Percentiles rank a stretch among this genome's conserved stretches.
Conservation (phyloP, 2,113 vertebrate species). For the Phaethornis superciliosus region DNA sequence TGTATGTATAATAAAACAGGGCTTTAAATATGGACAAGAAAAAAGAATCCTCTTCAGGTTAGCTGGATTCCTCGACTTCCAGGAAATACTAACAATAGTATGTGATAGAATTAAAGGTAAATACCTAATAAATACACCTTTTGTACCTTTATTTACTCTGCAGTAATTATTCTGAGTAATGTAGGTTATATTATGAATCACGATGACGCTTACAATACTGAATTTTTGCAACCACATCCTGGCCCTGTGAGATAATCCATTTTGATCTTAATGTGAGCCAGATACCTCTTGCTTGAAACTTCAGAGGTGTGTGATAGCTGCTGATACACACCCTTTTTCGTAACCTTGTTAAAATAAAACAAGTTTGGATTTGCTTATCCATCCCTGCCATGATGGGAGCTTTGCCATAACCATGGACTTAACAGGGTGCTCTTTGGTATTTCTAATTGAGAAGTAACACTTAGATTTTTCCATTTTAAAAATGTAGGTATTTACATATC, state of each 20-base stretch:
- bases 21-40: not conserved
- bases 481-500: constrained; percentile 6
- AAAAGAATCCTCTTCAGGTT: not conserved
- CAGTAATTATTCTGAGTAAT: constrained; percentile 38
- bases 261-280: constrained; percentile 46
- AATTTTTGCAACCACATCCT: constrained; percentile 56
- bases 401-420: constrained; percentile 34
- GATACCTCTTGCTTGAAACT: constrained; percentile 38
- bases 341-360: constrained; percentile 50
- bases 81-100: not conserved
- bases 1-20: not conserved
- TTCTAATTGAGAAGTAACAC: not conserved
- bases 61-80: constrained; percentile 8
- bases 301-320: constrained; percentile 6
- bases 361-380: constrained; percentile 68
- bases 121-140: constrained; percentile 21
- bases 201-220: constrained; percentile 27
- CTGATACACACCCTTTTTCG: constrained; percentile 16
- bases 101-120: constrained; percentile 13
- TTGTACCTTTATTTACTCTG: constrained; percentile 60
- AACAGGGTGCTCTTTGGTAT: not conserved
- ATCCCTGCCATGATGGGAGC: not conserved
- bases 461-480: constrained; percentile 24
- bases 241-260: constrained; percentile 40
- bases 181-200: constrained; percentile 56